A percentile compares a stretch with the other conserved stretches of the same genome.
Conservation (phyloP, 2,113 vertebrate genomes). For the Calcarius ornatus region DNA sequence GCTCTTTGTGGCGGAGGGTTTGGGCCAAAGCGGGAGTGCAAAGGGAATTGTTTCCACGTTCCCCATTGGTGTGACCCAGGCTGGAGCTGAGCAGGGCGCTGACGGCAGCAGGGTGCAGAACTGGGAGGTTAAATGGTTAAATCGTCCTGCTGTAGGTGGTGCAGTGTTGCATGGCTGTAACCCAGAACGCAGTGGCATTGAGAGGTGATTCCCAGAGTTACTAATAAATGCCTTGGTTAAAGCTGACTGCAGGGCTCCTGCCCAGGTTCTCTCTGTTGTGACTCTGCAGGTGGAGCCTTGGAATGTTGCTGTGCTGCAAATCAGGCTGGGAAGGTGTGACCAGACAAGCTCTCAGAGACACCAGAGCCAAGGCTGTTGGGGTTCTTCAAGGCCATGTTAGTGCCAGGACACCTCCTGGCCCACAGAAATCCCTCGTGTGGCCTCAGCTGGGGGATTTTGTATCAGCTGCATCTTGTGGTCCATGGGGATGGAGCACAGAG, state of each 20-base stretch:
- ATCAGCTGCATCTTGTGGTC: rapidly evolving
- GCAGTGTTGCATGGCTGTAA: neutral
- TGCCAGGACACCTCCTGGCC: neutral
- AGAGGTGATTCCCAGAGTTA: slow-evolving; percentile 8
- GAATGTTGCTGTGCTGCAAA: neutral
- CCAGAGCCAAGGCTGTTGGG: neutral
- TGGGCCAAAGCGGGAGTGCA: neutral
- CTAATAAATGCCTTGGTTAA: slow-evolving; percentile 9
- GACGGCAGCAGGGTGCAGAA: neutral
- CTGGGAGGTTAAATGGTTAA: neutral
- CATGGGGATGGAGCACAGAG: neutral
- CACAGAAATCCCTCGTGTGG: rapidly evolving
- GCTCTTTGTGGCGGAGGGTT: neutral
- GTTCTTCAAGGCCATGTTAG: neutral
- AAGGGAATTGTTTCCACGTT: neutral
- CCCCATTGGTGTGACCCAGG: rapidly evolving
- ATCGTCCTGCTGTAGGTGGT: neutral
- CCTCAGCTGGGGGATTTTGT: rapidly evolving
- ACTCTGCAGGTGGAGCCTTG: neutral
- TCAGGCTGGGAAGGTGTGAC: neutral
- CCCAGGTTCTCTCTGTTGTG: neutral
- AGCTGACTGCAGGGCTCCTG: neutral
- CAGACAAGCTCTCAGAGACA: neutral
- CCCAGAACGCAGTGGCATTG: neutral
- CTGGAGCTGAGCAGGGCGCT: neutral